Base-by-base conservation (phyloP, 2,113 vertebrate genomes). In the Cygnus buccinator region DNA sequence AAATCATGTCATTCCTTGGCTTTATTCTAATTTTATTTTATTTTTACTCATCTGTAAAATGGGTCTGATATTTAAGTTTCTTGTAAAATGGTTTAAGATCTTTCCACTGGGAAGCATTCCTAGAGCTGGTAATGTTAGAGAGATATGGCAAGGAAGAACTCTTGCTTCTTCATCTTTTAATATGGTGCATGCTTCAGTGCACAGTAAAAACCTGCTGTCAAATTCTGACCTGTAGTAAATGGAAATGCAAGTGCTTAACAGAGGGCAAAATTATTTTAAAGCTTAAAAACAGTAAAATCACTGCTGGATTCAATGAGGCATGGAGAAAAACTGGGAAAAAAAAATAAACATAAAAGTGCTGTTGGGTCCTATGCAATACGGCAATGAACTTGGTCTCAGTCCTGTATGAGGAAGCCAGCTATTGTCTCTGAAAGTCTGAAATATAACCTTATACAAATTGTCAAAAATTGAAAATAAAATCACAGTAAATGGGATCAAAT, bases 201-300 rank as follows among this genome's bases (percentile, higher is more conserved):
- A 81, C 76, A 78, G 61, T 26, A 63, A 93, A 93, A 94, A 81
- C 87, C 9, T 87, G 73, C 52, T 89, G 84, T 95, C 89, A 95
- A 68, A 86, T 92, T 85, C 63, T 84, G 85, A 96, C 59, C 41
- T 68, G 55, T 39, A 81, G 72, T 74, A 95, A 94, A 88, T 68
- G 35, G 57, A 70, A 80, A 84, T 37, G 55, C 39, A 93, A 93
- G 57, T 20, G 52, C 41, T 85, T 91, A 86, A 90, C 44, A 74
- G 54, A 68, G 52, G 63, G 10, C 7, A 93, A 84, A 50, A 9
- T 43, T 84, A 86, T 87, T 90, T 83, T 48, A 28, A 88, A 93
- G 70, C 20, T 41, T 86, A 86, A 87, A 91, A 93, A 67, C 61
- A 92, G 39, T 50, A 87, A 96, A 94, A 93, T 92, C 46, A 71